Base-by-base conservation (phyloP, 2,888 invertebrate genomes). In the Subacronicta megacephala region DNA sequence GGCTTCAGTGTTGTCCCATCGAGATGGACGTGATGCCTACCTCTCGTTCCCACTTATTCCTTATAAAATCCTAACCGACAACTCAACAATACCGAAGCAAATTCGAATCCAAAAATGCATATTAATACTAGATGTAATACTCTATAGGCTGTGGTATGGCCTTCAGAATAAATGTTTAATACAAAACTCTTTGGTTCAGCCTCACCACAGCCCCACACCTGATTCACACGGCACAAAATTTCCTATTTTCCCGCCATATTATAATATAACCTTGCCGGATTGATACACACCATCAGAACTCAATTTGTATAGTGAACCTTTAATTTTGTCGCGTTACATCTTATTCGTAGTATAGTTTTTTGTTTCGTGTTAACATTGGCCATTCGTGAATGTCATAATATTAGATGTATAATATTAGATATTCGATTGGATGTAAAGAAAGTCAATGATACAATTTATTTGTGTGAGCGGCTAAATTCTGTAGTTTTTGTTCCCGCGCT, bases 371-470 rank as follows among this genome's bases (percentile, higher is more conserved):
- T 84, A 80, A 83, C 81, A 87, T 89, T 85, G 86, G 87, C 88
- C 88, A 86, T 88, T 89, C 80, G 85, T 89, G 85, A 85, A 87
- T 89, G 90, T 90, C 90, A 90, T 90, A 89, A 90, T 90, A 89
- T 85, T 90, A 89, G 86, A 86, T 90, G 85, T 91, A 88, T 91
- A 89, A 86, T 87, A 91, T 72, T 90, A 91, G 88, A 83, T 81
- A 85, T 88, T 90, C 81, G 82, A 88, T 83, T 87, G 78, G 78
- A 83, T 87, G 65, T 76, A 60, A 84, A 78, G 82, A 80, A 83
- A 78, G 36, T 73, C 44, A 62, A 63, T 47, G 65, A 80, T 75
- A 75, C 78, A 80, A 78, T 79, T 77, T 80, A 79, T 83, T 84
- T 78, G 75, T 62, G 80, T 75, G 77, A 80, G 82, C 79, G 78